Conservation (phyloP, 2,113 vertebrate genomes). For the Mellivora capensis region DNA sequence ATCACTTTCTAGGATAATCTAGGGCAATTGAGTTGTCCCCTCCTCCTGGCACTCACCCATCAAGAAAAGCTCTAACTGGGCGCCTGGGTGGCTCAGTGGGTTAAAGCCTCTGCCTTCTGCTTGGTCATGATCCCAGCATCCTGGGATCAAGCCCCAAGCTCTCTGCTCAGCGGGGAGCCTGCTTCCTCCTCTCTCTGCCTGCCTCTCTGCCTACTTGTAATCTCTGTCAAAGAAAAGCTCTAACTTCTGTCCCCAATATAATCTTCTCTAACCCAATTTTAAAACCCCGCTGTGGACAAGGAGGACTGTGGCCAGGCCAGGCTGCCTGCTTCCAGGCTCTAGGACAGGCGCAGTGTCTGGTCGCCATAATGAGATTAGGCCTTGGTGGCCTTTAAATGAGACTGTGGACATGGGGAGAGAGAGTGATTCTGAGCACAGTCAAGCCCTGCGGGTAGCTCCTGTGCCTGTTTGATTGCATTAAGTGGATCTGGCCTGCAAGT, state of each 20-base stretch:
- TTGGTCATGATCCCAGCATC: too few relatives aligned
- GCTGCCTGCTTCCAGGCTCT: not conserved
- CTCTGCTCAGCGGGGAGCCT: too few relatives aligned
- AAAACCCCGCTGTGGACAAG: not conserved
- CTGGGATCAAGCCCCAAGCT: too few relatives aligned
- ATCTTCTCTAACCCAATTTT: constrained; percentile 42
- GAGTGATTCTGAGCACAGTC: not conserved
- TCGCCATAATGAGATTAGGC: constrained; percentile 58
- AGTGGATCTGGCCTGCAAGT: constrained; percentile 27
- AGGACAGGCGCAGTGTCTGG: constrained; percentile 21
- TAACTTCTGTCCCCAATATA: too few relatives aligned
- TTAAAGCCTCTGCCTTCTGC: too few relatives aligned
- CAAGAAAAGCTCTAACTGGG: not conserved
- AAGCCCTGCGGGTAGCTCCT: not conserved
- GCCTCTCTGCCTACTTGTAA: too few relatives aligned
- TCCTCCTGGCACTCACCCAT: not conserved
- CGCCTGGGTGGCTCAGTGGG: too few relatives aligned
- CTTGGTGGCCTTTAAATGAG: constrained; percentile 30
- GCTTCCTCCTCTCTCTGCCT: too few relatives aligned
- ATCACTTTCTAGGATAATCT: not conserved
- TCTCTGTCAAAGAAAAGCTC: not conserved
- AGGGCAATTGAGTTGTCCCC: not conserved
- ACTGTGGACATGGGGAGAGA: not conserved
- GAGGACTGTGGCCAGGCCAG: not conserved
- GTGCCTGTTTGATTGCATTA: constrained; percentile 48